phyloP scores from a whole-genome alignment of 2,888 invertebrate genomes.

The Phaonia tiefii region DNA sequence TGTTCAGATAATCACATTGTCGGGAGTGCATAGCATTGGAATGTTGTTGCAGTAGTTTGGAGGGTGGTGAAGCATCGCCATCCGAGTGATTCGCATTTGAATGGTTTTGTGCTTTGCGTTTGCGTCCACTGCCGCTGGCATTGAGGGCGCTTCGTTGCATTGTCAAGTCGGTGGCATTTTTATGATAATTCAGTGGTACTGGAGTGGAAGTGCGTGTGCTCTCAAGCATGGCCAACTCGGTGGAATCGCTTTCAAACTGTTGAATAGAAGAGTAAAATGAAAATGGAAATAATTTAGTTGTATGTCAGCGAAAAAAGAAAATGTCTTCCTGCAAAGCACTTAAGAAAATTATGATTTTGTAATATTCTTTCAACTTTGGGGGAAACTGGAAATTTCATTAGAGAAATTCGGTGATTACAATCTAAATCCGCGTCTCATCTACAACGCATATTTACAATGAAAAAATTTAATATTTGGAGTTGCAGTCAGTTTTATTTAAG shows the following conservation, averaged over 20 bases:
- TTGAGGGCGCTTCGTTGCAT: conserved; percentile 67
- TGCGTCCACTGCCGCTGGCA: conserved; percentile 56
- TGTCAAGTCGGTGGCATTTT: conserved; percentile 70
- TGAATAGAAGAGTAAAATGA: conserved; percentile 45
- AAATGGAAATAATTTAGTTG: conserved; percentile 25
- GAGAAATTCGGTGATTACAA: too few species aligned
- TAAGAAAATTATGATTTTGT: conserved; percentile 27
- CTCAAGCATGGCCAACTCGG: conserved; percentile 71
- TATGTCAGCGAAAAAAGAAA: conserved; percentile 7
- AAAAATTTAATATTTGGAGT: too few species aligned
- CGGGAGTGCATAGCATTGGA: conserved; percentile 74
- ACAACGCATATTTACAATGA: too few species aligned
- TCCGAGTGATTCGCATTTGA: conserved; percentile 56
- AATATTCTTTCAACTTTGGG: not conserved
- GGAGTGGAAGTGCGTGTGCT: conserved; percentile 72
- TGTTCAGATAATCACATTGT: conserved; percentile 62
- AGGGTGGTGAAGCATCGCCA: conserved; percentile 58
- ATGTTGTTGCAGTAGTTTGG: conserved; percentile 70
- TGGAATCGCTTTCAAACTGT: conserved; percentile 75
- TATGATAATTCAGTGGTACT: conserved; percentile 73
- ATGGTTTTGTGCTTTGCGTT: conserved; percentile 60
- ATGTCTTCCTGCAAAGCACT: conserved; percentile 18
- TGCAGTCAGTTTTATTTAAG: too few species aligned
- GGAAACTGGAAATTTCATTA: not conserved
- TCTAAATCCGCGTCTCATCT: too few species aligned